Evolutionary conservation across 2,113 vertebrate species (phyloP).

Genomic region (Semicossyphus pulcher): DNA sequence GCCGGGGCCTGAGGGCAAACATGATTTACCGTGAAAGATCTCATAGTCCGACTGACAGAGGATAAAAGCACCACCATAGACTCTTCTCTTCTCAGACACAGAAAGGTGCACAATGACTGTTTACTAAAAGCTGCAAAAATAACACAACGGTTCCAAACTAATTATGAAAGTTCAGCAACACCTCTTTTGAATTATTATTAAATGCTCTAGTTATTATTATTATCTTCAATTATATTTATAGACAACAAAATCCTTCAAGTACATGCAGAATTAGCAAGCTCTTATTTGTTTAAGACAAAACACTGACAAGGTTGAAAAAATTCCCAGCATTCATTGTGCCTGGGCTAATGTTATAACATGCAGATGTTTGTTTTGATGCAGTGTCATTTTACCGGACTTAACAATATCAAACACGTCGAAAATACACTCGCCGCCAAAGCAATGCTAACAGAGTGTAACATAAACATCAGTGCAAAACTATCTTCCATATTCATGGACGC

Average conservation of each 20-base stretch:
- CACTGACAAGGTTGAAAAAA: conserved; percentile 14
- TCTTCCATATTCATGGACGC: too few relatives aligned
- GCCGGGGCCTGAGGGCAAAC: neutral
- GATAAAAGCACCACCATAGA: conserved; percentile 2
- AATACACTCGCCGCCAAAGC: too few relatives aligned
- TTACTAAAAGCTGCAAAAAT: neutral
- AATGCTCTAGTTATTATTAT: neutral
- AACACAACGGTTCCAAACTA: too few relatives aligned
- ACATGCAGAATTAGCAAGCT: neutral
- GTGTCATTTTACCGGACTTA: too few relatives aligned
- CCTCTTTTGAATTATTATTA: too few relatives aligned
- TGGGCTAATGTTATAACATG: conserved; percentile 1
- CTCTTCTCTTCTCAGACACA: too few relatives aligned
- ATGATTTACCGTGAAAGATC: conserved; percentile 23
- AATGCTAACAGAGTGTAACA: too few relatives aligned
- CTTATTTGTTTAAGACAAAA: conserved; percentile 22
- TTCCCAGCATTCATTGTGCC: neutral
- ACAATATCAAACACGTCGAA: too few relatives aligned
- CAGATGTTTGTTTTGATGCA: neutral
- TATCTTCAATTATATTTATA: neutral
- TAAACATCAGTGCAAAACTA: too few relatives aligned
- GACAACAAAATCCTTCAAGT: neutral
- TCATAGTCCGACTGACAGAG: neutral
- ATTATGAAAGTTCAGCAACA: too few relatives aligned
- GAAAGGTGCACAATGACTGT: neutral